Conservation (phyloP, 2,797 vertebrate genomes). For the Rhodeus uyekii region DNA sequence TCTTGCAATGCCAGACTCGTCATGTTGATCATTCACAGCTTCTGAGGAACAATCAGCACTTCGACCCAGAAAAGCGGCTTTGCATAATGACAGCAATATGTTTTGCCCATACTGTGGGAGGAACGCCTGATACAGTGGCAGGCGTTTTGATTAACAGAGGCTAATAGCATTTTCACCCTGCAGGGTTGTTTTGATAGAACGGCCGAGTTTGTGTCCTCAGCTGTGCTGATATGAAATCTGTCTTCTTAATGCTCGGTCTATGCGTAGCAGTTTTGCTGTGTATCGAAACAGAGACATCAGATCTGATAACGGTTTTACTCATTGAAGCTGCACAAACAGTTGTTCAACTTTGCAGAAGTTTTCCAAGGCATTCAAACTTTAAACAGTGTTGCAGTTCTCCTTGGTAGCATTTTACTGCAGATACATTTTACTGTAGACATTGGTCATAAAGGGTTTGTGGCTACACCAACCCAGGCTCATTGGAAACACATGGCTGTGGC, state of each 20-base stretch:
- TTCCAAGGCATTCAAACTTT: background rate
- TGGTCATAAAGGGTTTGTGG: background rate
- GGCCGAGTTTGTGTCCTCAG: conserved; percentile 30
- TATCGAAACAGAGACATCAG: conserved; percentile 10
- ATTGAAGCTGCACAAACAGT: background rate
- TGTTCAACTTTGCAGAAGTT: background rate
- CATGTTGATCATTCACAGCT: conserved; percentile 64
- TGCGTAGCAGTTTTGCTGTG: background rate
- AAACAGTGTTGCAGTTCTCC: background rate
- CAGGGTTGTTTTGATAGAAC: conserved; percentile 39
- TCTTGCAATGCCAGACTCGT: conserved; percentile 65
- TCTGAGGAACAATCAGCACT: conserved; percentile 63
- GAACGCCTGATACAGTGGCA: conserved; percentile 29
- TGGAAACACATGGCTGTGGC: background rate
- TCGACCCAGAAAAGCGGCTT: conserved; percentile 59
- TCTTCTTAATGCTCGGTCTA: background rate
- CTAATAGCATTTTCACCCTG: conserved; percentile 47
- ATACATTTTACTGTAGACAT: background rate
- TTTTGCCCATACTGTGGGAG: conserved; percentile 49
- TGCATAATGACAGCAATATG: conserved; percentile 62
- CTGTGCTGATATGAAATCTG: conserved; percentile 16
- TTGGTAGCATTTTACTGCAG: background rate
- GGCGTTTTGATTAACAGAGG: conserved; percentile 51
- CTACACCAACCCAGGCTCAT: background rate
- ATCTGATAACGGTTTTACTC: conserved; percentile 13